Percentiles rank a stretch among this genome's conserved stretches.
These are phyloP conservation scores for Zaprionus ghesquierei DNA, from an alignment of 1,140 invertebrate genomes.

Conservation along the genomic window DNA sequence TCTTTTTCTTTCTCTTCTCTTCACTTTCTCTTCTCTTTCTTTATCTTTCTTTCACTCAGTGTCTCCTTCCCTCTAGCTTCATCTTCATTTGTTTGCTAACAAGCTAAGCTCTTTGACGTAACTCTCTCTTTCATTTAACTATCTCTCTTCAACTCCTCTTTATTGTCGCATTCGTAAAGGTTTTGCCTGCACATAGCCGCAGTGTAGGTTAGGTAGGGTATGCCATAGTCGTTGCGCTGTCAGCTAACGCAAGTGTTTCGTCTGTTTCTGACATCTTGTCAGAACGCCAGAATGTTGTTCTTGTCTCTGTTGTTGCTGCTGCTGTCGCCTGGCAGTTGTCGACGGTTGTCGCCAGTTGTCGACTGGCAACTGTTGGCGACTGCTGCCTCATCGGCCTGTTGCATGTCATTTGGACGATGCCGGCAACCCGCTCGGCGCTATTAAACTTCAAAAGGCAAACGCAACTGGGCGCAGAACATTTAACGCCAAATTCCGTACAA, in stretches of 20 bases:
- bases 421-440: slow-evolving; percentile 49
- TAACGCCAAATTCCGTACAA: slow-evolving; percentile 70
- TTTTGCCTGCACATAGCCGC: neutral
- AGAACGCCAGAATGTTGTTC: slow-evolving; percentile 17
- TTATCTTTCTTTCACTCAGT: no score
- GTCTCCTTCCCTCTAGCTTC: no score
- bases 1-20: no score
- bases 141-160: neutral
- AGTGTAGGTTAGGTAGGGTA: no score
- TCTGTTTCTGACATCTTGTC: slow-evolving; percentile 38
- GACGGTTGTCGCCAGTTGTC: neutral
- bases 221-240: neutral
- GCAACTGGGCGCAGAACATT: slow-evolving; percentile 78
- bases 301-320: neutral
- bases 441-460: slow-evolving; percentile 69
- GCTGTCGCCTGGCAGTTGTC: neutral
- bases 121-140: no score
- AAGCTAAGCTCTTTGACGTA: no score
- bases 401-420: slow-evolving; percentile 53
- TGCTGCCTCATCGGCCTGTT: slow-evolving; percentile 42
- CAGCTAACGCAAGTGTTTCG: neutral
- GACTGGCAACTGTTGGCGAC: slow-evolving; percentile 18
- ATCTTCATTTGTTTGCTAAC: no score
- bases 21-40: no score
- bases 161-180: neutral